Conservation (phyloP, 2,888 invertebrate genomes). For the Ichneumoninae sp. region DNA sequence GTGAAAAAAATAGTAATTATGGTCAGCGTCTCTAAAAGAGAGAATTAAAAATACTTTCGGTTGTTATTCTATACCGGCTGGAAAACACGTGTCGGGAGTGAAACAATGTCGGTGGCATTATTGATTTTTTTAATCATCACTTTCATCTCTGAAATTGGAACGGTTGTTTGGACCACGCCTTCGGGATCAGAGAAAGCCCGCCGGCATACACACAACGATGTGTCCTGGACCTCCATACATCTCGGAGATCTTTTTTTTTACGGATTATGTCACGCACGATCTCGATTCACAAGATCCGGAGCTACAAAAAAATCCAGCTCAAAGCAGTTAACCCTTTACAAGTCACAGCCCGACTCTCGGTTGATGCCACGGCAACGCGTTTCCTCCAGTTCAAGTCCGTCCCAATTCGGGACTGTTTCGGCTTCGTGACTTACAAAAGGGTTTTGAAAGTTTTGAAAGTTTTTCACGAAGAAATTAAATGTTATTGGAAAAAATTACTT, state of each 20-base stretch:
- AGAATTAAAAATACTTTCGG: constrained; percentile 1
- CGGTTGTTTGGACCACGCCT: constrained; percentile 59
- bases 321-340: background rate
- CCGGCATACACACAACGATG: constrained; percentile 36
- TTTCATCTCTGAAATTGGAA: constrained; percentile 67
- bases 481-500: background rate
- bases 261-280: constrained; percentile 35
- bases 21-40: background rate
- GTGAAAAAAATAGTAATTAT: constrained; percentile 28
- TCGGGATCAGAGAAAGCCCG: constrained; percentile 59
- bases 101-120: constrained; percentile 41
- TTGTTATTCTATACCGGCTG: constrained; percentile 10
- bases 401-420: background rate
- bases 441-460: background rate
- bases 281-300: background rate
- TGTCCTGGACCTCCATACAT: constrained; percentile 43
- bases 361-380: background rate
- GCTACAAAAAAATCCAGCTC: background rate
- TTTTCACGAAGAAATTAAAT: background rate
- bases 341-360: background rate
- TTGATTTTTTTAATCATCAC: constrained; percentile 63
- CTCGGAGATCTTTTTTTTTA: constrained; percentile 46
- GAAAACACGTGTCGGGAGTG: constrained; percentile 16
- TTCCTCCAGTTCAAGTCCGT: no score
- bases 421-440: background rate